These are phyloP conservation scores for Paralichthys olivaceus DNA, from an alignment of 2,113 vertebrate genomes.

Conservation along the genomic window DNA sequence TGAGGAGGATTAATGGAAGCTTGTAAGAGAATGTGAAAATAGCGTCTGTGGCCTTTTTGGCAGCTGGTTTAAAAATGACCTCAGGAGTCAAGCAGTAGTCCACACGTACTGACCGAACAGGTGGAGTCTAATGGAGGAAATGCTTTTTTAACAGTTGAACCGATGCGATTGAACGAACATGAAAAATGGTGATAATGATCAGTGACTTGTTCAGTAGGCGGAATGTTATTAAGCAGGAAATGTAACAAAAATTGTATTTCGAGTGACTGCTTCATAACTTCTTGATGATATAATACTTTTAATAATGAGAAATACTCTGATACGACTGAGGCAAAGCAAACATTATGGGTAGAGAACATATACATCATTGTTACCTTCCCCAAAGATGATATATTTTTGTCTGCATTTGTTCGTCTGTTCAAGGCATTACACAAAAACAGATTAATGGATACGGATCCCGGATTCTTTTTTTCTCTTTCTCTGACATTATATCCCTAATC, in stretches of 20 bases:
- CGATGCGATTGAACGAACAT: too few species aligned
- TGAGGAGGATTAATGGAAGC: slow-evolving; percentile 20
- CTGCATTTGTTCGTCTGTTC: too few species aligned
- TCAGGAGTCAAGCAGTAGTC: background rate
- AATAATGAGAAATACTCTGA: background rate
- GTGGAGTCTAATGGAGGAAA: too few species aligned
- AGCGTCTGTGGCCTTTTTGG: slow-evolving; percentile 24
- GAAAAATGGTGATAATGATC: background rate
- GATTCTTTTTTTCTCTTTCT: too few species aligned
- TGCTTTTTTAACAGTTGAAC: too few species aligned
- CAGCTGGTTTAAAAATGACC: slow-evolving; percentile 11
- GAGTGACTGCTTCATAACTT: too few species aligned
- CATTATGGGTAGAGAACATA: background rate
- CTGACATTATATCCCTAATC: too few species aligned
- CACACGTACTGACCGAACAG: background rate
- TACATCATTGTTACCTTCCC: too few species aligned
- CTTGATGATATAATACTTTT: background rate
- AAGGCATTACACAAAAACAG: too few species aligned
- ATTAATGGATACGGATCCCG: too few species aligned
- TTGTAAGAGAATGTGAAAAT: slow-evolving; percentile 14
- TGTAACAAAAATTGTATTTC: background rate
- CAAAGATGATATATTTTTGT: too few species aligned
- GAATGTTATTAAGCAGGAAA: background rate
- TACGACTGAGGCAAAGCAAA: background rate
- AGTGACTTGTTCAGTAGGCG: background rate